These are phyloP conservation scores for Nannoperca australis DNA, from an alignment of 2,797 vertebrate genomes.

Conservation along the genomic window DNA sequence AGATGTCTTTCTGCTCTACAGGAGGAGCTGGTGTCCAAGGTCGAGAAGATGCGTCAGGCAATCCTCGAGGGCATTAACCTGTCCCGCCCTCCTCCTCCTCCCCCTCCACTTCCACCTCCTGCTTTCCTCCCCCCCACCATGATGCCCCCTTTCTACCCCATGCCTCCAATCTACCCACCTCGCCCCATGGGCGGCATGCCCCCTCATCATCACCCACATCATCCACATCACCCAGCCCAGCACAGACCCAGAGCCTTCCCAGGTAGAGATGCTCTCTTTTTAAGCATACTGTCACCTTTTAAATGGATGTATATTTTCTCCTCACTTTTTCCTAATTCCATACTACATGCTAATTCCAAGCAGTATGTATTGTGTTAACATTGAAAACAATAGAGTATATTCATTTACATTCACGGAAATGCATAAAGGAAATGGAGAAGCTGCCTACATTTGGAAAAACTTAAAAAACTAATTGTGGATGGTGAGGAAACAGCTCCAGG, in stretches of 20 bases:
- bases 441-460: no score
- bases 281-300: not conserved
- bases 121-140: slow-evolving; percentile 90
- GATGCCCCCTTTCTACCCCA: slow-evolving; percentile 90
- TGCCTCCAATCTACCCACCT: slow-evolving; percentile 90
- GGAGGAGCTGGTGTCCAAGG: slow-evolving; percentile 92
- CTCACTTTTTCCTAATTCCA: not conserved
- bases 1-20: slow-evolving; percentile 51
- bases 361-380: not conserved
- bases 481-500: not conserved
- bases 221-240: slow-evolving; percentile 83
- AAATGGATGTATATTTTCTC: not conserved
- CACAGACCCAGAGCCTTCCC: slow-evolving; percentile 91
- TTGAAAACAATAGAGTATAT: not conserved
- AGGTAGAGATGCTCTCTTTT: slow-evolving; percentile 77
- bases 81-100: slow-evolving; percentile 89
- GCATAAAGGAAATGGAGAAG: not conserved
- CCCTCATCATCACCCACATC: slow-evolving; percentile 83
- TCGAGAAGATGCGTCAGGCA: slow-evolving; percentile 95
- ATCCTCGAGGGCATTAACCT: slow-evolving; percentile 93
- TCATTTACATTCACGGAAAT: not conserved
- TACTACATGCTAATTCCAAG: not conserved
- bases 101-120: slow-evolving; percentile 90
- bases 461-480: not conserved
- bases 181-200: slow-evolving; percentile 89